Evolutionary conservation across 1,140 invertebrate genomes (phyloP).

Genomic region (Nephotettix cincticeps): DNA sequence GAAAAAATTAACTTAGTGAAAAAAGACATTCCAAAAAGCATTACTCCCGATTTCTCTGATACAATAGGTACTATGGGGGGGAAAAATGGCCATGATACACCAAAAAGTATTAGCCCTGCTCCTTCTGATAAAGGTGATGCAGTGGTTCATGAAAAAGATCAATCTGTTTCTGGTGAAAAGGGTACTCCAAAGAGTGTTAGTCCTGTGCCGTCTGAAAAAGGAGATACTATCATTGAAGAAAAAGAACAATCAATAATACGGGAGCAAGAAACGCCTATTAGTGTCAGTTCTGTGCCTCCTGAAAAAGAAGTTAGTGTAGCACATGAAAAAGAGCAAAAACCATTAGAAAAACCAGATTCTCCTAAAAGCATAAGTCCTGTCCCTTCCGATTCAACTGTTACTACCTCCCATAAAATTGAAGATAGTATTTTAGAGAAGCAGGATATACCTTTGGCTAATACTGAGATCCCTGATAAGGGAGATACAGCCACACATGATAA

Average conservation of each 20-base stretch:
- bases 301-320: neutral
- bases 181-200: neutral
- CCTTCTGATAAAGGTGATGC: neutral
- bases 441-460: neutral
- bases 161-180: neutral
- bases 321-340: neutral
- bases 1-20: neutral
- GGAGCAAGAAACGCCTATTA: neutral
- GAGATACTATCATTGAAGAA: neutral
- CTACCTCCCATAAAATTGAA: neutral
- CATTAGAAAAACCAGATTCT: neutral
- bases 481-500: too few species aligned
- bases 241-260: neutral
- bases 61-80: neutral
- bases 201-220: slow-evolving; percentile 2
- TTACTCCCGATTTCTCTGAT: neutral
- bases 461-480: neutral
- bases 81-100: neutral
- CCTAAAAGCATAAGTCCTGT: slow-evolving; percentile 19
- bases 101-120: slow-evolving; percentile 1
- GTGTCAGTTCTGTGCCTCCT: neutral
- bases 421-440: neutral
- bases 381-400: neutral
- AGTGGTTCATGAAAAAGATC: neutral
- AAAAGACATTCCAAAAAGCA: neutral